Evolutionary conservation across 2,888 invertebrate genomes (phyloP).

Genomic region (Epicampocera succincta): DNA sequence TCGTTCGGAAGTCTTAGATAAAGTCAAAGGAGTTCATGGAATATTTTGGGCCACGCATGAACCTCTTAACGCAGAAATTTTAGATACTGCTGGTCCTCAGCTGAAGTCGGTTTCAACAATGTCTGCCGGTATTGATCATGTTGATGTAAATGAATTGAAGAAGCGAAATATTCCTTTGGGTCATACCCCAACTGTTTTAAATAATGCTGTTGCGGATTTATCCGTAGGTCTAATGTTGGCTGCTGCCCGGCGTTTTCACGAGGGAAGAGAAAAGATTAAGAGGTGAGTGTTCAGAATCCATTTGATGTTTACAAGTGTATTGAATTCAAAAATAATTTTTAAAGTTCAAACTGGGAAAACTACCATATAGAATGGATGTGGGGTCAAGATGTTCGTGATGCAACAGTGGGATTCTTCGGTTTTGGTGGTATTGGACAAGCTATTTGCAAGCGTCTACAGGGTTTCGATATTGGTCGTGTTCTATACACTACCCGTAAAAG

Average conservation of each 20-base stretch:
- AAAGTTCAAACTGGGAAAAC: constrained; percentile 85
- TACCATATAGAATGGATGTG: constrained; percentile 89
- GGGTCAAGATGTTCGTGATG: constrained; percentile 89
- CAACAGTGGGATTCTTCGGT: constrained; percentile 93
- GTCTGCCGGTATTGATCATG: constrained; percentile 93
- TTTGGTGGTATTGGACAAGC: constrained; percentile 90
- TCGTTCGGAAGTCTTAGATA: constrained; percentile 77
- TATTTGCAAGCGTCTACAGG: constrained; percentile 87
- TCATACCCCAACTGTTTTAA: constrained; percentile 89
- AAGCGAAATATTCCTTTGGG: constrained; percentile 89
- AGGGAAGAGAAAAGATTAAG: constrained; percentile 86
- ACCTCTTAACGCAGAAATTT: constrained; percentile 76
- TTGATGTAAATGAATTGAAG: constrained; percentile 88
- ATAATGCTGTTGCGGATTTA: constrained; percentile 91
- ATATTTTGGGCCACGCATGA: constrained; percentile 78
- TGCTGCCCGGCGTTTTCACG: constrained; percentile 89
- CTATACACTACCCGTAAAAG: constrained; percentile 88
- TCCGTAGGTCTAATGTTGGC: constrained; percentile 89
- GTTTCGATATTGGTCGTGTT: constrained; percentile 88
- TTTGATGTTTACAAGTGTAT: background rate
- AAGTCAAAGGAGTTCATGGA: constrained; percentile 78
- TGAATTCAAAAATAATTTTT: background rate
- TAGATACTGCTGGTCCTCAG: constrained; percentile 83
- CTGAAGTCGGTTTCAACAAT: constrained; percentile 90
- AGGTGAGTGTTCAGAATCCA: constrained; percentile 74